A percentile compares a stretch with the other conserved stretches of the same genome.
Evolutionary conservation across 2,888 invertebrate species (phyloP).

Genomic region (Himalopsyche kuldschensis): DNA sequence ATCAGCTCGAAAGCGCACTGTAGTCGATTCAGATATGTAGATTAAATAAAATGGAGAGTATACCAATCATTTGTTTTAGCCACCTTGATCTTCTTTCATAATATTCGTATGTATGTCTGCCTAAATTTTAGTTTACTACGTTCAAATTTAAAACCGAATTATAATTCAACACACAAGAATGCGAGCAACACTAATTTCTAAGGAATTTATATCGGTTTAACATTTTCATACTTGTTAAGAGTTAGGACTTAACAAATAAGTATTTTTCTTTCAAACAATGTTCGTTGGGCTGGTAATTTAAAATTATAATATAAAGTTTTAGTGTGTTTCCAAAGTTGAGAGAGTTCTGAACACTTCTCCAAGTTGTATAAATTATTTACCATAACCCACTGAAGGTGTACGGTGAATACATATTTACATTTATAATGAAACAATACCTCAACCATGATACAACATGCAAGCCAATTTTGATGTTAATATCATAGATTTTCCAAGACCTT

Average conservation of each 20-base stretch:
- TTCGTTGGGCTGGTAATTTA: background rate
- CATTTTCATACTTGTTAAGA: background rate
- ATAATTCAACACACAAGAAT: background rate
- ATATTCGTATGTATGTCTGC: too few species aligned
- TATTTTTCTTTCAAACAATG: background rate
- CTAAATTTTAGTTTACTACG: background rate
- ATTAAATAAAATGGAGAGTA: too few species aligned
- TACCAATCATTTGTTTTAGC: too few species aligned
- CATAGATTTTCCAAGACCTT: background rate
- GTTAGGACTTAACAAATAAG: background rate
- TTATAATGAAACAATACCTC: background rate
- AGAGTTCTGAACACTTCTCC: background rate
- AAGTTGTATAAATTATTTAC: background rate
- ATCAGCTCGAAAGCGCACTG: too few species aligned
- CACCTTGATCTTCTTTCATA: too few species aligned
- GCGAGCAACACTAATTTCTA: background rate
- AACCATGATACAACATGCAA: background rate
- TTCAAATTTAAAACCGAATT: background rate
- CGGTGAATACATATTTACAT: background rate
- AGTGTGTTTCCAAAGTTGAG: background rate
- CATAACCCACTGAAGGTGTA: background rate
- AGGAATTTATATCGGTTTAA: background rate
- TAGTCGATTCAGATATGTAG: too few species aligned
- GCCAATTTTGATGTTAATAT: background rate
- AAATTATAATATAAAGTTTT: constrained; percentile 1